Base-by-base conservation (phyloP, 2,888 invertebrate genomes). In the Dasysyrphus tricinctus region DNA sequence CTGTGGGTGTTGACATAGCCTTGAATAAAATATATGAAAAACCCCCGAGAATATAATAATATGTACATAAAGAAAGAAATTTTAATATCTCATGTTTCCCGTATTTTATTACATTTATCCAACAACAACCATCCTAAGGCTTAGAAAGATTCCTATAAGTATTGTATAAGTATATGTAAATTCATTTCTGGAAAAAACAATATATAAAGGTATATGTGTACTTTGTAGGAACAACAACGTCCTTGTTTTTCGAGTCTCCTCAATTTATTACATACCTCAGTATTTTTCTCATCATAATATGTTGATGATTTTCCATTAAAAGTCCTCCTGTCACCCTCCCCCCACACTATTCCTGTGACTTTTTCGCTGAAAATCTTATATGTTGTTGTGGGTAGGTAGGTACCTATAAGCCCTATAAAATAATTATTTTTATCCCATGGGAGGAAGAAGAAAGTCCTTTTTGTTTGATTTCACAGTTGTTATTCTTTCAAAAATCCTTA, bases 1-100 rank as follows among this genome's bases (percentile, higher is more conserved):
- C n/a, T 44, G 44, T n/a, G 14, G 6, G 44, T 44, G 44, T 44
- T 44, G 44, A n/a, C 9, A 39, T 44, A n/a, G 6, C n/a, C n/a
- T 44, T 44, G 44, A 44, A 44, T n/a, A n/a, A 44, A 44, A 44
- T 44, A 44, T 44, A 44, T n/a, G 5, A 44, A 44, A 44, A n/a
- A 14, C n/a, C 44, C 12, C 42, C 14, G 7, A 5, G 44, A n/a
- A 14, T 5, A 42, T 42, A 39, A n/a, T n/a, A 4, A 39, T 9
- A 9, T 1, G 37, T 37, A 12, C 4, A 44, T 14, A 42, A 42
- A 42, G 14, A 42, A 42, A 42, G 39, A 42, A 14, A 42, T 44
- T 44, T 44, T n/a, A n/a, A 44, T 44, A 14, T n/a, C 44, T n/a
- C n/a, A 44, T 44, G 5, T 14, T 42, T 42, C 42, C 9, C 14